Evolutionary conservation across 2,113 vertebrate species (phyloP).

Genomic region (Callionymus lyra): DNA sequence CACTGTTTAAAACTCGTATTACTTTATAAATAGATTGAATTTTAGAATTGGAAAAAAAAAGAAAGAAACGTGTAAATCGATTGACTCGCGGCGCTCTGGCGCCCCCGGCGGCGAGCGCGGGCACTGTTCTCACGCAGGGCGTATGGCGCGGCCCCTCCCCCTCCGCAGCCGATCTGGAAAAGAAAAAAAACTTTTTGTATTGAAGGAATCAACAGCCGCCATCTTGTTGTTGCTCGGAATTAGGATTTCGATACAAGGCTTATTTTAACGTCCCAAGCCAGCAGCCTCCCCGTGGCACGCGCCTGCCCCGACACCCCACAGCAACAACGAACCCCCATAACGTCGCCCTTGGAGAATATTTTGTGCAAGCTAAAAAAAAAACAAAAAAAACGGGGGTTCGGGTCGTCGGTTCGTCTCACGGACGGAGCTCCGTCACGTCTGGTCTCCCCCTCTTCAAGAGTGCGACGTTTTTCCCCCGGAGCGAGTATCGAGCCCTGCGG

Average conservation of each 20-base stretch:
- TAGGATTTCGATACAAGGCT: slow-evolving; percentile 74
- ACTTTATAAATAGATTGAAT: too few species aligned
- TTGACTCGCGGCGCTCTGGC: slow-evolving; percentile 22
- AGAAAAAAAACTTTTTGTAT: slow-evolving; percentile 84
- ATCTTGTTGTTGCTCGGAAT: slow-evolving; percentile 92
- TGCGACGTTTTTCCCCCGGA: slow-evolving; percentile 63
- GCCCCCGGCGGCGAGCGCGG: slow-evolving; percentile 39
- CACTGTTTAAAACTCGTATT: too few species aligned
- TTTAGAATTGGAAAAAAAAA: too few species aligned
- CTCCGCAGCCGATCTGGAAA: slow-evolving; percentile 78
- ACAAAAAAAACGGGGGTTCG: slow-evolving; percentile 55
- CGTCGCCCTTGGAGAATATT: slow-evolving; percentile 50
- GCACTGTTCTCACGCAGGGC: slow-evolving; percentile 61
- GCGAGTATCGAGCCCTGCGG: slow-evolving; percentile 63
- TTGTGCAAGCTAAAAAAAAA: too few species aligned
- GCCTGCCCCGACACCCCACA: slow-evolving; percentile 49
- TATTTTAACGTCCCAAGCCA: slow-evolving; percentile 57
- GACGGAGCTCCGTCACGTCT: slow-evolving; percentile 64
- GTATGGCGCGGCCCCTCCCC: slow-evolving; percentile 78
- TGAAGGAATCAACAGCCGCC: slow-evolving; percentile 95
- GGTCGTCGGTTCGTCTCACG: slow-evolving; percentile 60
- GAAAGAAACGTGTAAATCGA: too few species aligned
- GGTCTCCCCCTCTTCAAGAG: slow-evolving; percentile 72
- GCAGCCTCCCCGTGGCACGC: slow-evolving; percentile 61
- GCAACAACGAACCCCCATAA: slow-evolving; percentile 42